Conservation (phyloP, 2,113 vertebrate species). For the Aldabrachelys gigantea region DNA sequence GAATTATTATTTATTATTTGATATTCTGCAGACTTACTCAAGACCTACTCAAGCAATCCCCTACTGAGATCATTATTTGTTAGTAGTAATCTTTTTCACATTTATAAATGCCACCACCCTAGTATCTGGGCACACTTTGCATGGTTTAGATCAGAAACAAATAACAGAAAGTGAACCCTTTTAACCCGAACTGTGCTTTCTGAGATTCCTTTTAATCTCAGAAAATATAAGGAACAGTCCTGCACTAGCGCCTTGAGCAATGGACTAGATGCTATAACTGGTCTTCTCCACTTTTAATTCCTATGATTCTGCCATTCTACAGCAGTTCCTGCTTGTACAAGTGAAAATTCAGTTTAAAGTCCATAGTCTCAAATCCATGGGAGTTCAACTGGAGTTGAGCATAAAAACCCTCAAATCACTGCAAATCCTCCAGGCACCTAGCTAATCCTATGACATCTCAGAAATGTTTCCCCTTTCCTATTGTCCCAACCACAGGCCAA, state of each 20-base stretch:
- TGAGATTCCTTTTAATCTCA: not conserved
- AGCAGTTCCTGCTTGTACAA: accelerated
- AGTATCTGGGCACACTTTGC: not conserved
- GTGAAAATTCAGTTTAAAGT: not conserved
- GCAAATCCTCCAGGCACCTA: not conserved
- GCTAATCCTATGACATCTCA: not conserved
- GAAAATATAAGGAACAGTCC: not conserved
- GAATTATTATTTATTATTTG: not conserved
- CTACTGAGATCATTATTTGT: not conserved
- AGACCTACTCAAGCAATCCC: not conserved
- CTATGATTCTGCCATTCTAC: accelerated
- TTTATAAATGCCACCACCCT: not conserved
- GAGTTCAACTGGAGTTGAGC: not conserved
- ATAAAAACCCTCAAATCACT: not conserved
- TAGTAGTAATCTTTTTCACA: not conserved
- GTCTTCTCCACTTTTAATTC: not conserved
- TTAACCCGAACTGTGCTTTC: not conserved
- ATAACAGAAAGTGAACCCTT: not conserved
- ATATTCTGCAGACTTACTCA: conserved; percentile 18
- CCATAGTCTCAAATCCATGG: not conserved
- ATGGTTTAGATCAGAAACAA: conserved; percentile 33
- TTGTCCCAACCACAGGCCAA: not conserved
- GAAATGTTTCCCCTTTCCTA: not conserved
- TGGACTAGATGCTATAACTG: not conserved
- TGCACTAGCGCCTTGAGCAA: no score